Evolutionary conservation across 92 coral and sea anemone genomes (phyloP).

Genomic region (Anthopleura xanthogrammica): DNA sequence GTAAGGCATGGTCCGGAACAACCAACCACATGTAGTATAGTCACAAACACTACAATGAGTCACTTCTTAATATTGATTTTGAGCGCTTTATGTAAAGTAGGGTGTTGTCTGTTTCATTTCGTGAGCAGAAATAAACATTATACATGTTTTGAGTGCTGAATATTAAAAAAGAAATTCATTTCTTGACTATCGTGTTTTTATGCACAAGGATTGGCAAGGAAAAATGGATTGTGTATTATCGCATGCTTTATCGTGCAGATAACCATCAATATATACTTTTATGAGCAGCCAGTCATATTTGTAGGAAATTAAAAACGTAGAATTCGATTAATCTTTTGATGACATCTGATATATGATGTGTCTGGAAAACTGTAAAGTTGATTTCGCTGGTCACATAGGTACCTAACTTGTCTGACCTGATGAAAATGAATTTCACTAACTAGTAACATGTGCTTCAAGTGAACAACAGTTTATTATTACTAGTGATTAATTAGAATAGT

Average conservation of each 20-base stretch:
- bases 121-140: background rate
- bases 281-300: background rate
- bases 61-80: background rate
- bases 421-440: background rate
- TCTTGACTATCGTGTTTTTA: background rate
- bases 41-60: background rate
- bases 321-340: background rate
- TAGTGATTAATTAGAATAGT: background rate
- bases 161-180: background rate
- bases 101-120: constrained; percentile 7
- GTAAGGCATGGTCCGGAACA: background rate
- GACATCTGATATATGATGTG: background rate
- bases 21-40: background rate
- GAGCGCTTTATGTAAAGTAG: background rate
- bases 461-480: background rate
- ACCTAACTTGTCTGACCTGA: background rate
- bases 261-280: constrained; percentile 2
- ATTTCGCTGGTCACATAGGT: background rate
- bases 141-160: background rate
- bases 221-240: background rate
- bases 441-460: background rate
- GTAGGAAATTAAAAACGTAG: background rate
- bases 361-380: background rate
- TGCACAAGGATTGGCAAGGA: background rate
- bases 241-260: background rate